These are phyloP conservation scores for Acropternis orthonyx DNA, from an alignment of 2,797 vertebrate species.

Conservation along the genomic window DNA sequence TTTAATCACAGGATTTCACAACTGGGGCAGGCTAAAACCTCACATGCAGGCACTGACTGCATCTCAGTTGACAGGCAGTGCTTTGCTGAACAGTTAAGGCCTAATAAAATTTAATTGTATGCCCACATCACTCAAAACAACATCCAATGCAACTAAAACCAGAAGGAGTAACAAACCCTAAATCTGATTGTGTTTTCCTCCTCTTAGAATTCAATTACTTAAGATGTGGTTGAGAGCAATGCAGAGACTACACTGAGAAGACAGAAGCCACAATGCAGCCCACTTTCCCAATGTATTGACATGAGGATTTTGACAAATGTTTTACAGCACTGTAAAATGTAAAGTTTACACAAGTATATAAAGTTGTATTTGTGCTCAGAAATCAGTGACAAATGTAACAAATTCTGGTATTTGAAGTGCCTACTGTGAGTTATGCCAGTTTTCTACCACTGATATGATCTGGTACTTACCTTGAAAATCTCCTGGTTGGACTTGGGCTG, in stretches of 20 bases:
- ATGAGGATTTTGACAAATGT: background rate
- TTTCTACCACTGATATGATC: background rate
- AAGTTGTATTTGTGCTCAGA: background rate
- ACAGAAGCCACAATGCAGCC: background rate
- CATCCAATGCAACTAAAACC: background rate
- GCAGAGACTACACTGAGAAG: background rate
- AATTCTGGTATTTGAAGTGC: background rate
- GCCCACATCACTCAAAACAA: background rate
- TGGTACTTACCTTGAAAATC: constrained; percentile 81
- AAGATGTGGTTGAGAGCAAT: background rate
- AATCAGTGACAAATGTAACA: background rate
- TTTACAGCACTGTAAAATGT: background rate
- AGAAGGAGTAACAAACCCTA: background rate
- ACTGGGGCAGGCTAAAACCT: background rate
- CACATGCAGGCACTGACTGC: background rate
- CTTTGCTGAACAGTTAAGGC: background rate
- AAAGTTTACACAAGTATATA: background rate
- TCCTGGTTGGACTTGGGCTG: constrained; percentile 85
- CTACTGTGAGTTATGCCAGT: background rate
- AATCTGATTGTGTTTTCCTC: background rate
- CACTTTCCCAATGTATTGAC: background rate
- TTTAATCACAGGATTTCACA: background rate
- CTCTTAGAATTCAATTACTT: background rate
- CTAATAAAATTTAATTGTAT: background rate
- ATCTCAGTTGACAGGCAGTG: background rate